Evolutionary conservation across 2,888 invertebrate species (phyloP), one percentile per base, ranked within the genome.

Genomic region (Corythucha ciliata): DNA sequence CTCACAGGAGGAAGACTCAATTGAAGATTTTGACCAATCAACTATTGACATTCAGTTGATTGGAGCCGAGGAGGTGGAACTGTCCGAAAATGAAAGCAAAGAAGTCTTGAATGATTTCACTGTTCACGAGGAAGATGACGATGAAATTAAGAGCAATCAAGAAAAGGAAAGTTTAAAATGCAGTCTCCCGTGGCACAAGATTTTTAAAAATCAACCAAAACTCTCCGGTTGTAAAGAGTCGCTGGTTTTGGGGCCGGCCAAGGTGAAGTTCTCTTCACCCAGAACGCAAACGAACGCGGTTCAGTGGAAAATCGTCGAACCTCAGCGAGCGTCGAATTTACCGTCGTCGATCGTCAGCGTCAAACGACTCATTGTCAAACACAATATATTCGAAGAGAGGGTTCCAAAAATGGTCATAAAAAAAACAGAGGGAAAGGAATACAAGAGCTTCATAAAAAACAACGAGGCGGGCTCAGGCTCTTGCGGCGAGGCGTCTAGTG

Each of bases 401-500:
- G 37, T 55, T 20, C 55, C 55, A 4, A 55, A 55, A 53, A 55
- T 55, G 55, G 49, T 55, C 7, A 55, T 55, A 16, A 55, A 55
- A 26, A 55, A 53, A 45, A 55, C 48, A 7, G 55, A 48, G 8
- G 48, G 53, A 29, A 37, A 53, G 29, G 53, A 49, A 33, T 55
- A 55, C 33, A 53, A 47, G 29, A 55, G 55, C 37, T 55, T 49
- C 29, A 53, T 55, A 33, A 55, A 55, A 39, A 49, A 55, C n/a
- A n/a, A n/a, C n/a, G n/a, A n/a, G n/a, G n/a, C n/a, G n/a, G n/a
- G n/a, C n/a, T n/a, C n/a, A n/a, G n/a, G n/a, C n/a, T n/a, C n/a
- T n/a, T n/a, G n/a, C n/a, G n/a, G n/a, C n/a, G n/a, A n/a, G n/a
- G n/a, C n/a, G n/a, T n/a, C n/a, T n/a, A n/a, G n/a, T n/a, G n/a